Evolutionary conservation across 1,140 invertebrate genomes (phyloP).

Genomic region (Musca vetustissima): DNA sequence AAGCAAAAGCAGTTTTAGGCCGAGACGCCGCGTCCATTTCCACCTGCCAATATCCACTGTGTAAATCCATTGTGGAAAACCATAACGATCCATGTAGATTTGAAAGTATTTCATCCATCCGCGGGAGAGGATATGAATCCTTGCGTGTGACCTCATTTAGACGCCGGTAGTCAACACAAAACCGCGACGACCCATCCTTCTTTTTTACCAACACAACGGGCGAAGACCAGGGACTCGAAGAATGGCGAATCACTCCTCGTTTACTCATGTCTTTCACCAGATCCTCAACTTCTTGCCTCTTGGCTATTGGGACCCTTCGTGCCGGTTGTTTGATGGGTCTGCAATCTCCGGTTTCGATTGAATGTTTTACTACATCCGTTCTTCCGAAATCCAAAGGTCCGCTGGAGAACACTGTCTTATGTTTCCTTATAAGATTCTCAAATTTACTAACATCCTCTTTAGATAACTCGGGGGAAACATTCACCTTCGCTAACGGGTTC

Average conservation of each 20-base stretch:
- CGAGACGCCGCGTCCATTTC: conserved; percentile 16
- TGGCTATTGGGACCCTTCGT: not conserved
- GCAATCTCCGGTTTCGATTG: not conserved
- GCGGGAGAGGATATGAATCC: conserved; percentile 45
- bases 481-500: not conserved
- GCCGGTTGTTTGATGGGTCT: not conserved
- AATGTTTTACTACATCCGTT: not conserved
- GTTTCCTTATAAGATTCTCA: too few species aligned
- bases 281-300: not conserved
- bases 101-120: conserved; percentile 56
- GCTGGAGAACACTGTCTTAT: too few species aligned
- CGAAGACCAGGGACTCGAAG: not conserved
- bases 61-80: conserved; percentile 53
- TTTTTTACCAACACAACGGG: not conserved
- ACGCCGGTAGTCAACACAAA: not conserved
- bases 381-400: not conserved
- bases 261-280: not conserved
- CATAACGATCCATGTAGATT: conserved; percentile 33
- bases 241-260: not conserved
- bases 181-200: not conserved
- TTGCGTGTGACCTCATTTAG: not conserved
- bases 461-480: not conserved
- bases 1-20: conserved; percentile 10
- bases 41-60: conserved; percentile 44
- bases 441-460: not conserved